A percentile compares a stretch with the other conserved stretches of the same genome.
These are phyloP conservation scores for Caligus rogercresseyi DNA, from an alignment of 1,140 invertebrate genomes.

Conservation along the genomic window DNA sequence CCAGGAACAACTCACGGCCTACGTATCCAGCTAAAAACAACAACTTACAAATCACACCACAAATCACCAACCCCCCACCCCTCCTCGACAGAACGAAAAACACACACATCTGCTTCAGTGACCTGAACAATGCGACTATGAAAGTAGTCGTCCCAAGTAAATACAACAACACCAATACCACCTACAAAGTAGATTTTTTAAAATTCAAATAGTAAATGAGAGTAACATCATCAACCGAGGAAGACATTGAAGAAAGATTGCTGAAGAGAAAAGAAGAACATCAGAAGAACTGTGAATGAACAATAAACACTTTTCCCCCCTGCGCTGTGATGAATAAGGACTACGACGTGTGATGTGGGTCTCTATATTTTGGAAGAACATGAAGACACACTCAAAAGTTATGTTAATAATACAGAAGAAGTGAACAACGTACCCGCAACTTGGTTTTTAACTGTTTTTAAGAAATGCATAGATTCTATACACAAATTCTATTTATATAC, in stretches of 20 bases:
- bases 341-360: not conserved
- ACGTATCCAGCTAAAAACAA: slow-evolving; percentile 26
- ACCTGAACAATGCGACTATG: not conserved
- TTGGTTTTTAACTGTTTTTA: not conserved
- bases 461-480: not conserved
- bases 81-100: too few relatives aligned
- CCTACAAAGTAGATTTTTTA: not conserved
- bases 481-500: too few relatives aligned
- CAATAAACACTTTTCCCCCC: not conserved
- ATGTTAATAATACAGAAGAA: too few relatives aligned
- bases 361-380: not conserved
- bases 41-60: not conserved
- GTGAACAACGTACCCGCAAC: too few relatives aligned
- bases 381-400: too few relatives aligned
- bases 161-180: not conserved
- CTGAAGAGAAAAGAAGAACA: not conserved
- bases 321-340: not conserved
- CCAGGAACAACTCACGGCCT: slow-evolving; percentile 25
- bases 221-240: too few relatives aligned
- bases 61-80: not conserved
- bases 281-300: not conserved
- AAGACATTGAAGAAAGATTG: too few relatives aligned
- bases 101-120: not conserved
- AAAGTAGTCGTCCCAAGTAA: not conserved
- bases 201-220: too few relatives aligned